Evolutionary conservation across 2,888 invertebrate species (phyloP).

Genomic region (Chalcis sispes): DNA sequence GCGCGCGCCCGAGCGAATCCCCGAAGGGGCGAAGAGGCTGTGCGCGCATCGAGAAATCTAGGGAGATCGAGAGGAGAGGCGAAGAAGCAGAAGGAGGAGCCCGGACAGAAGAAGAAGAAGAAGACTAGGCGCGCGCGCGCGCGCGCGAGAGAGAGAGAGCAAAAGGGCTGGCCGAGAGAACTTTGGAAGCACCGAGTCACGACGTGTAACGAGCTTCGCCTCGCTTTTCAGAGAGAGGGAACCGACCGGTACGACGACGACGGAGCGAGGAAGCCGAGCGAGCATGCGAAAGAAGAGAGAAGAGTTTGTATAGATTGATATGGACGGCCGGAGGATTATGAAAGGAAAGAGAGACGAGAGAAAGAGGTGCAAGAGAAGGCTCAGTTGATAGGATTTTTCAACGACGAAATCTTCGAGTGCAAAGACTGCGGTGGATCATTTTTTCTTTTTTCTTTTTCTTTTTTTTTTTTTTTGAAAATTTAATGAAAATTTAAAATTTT

Average conservation of each 20-base stretch:
- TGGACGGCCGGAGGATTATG: conserved; percentile 57
- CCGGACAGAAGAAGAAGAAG: conserved; percentile 25
- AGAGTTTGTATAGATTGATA: conserved; percentile 61
- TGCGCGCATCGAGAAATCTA: conserved; percentile 1
- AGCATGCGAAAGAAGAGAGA: neutral
- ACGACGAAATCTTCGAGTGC: neutral
- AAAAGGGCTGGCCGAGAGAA: conserved; percentile 58
- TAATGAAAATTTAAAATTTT: too few relatives aligned
- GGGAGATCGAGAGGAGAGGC: conserved; percentile 11
- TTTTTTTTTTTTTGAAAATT: too few relatives aligned
- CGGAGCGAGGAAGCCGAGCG: neutral
- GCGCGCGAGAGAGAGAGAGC: too few relatives aligned
- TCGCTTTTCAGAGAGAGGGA: conserved; percentile 52
- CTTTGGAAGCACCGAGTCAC: conserved; percentile 72
- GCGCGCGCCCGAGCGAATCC: neutral
- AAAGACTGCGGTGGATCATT: too few relatives aligned
- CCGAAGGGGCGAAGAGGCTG: neutral
- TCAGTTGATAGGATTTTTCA: conserved; percentile 28
- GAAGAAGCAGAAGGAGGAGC: conserved; percentile 47
- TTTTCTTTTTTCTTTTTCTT: too few relatives aligned
- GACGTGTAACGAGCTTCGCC: conserved; percentile 73
- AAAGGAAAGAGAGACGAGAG: conserved; percentile 49
- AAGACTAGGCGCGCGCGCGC: conserved; percentile 51
- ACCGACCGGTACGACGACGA: conserved; percentile 40
- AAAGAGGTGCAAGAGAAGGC: conserved; percentile 23